Evolutionary conservation across 1,140 invertebrate species (phyloP), one percentile per base, ranked within the genome.

Genomic region (Aphelenchoides avenae): DNA sequence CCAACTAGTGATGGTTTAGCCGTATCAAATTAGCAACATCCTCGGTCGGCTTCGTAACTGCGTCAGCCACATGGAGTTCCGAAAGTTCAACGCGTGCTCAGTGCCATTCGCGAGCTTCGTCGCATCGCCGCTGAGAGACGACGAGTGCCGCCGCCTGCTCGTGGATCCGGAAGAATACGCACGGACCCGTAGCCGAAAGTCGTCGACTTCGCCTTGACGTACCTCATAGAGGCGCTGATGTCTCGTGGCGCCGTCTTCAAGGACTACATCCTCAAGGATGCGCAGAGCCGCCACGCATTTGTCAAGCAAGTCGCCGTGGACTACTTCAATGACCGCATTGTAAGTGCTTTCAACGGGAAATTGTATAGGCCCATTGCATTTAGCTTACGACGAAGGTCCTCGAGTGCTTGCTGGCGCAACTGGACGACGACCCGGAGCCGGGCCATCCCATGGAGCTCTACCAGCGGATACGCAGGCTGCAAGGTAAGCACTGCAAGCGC

Each of bases 61-160:
- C n/a, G n/a, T n/a, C n/a, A n/a, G n/a, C n/a, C n/a, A 53, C 13
- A 22, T 53, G 11, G 52, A 53, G 33, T 20, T 53, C 6, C 20
- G 52, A 3, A 53, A 53, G 33, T 26, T 43, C 30, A 27, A 43
- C n/a, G 11, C 26, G 30, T 27, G 41, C 24, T 43, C 30, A 5
- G 1, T 3, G 13, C n/a, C 13, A 7, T 41, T 3, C 24, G 29
- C 24, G n/a, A 20, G 30, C 30, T 34, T 48, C 20, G 7, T 7
- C 46, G 46, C 33, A 48, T 24, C 20, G 22, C 20, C 15, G 1
- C 33, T 5, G 46, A 13, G 20, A 5, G 20, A 37, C 18, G 9
- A 20, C 6, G 6, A 26, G 7, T 7, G 7, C 22, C 22, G 5
- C 9, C 6, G 22, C 26, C 7, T 3, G 3, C 41, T 13, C 31